These are phyloP conservation scores for Rhabdophis nuchalis DNA, from an alignment of 2,797 vertebrate species.

Conservation along the genomic window DNA sequence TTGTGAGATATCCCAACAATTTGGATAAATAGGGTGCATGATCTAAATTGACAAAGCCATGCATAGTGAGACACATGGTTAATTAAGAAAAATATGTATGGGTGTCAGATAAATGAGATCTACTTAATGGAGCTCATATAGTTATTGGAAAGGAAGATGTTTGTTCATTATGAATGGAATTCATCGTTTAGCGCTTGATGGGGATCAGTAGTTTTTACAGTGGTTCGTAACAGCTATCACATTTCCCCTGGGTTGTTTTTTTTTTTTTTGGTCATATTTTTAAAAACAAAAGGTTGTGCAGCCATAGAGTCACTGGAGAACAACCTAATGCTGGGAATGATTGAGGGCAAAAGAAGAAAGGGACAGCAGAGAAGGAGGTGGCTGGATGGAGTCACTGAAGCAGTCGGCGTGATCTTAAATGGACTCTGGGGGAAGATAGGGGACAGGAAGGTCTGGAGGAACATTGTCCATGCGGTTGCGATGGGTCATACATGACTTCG, in stretches of 20 bases:
- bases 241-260: not conserved
- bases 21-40: not conserved
- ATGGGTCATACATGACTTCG: too few relatives aligned
- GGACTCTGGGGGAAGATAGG: too few relatives aligned
- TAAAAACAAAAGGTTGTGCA: not conserved
- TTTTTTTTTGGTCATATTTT: not conserved
- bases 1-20: not conserved
- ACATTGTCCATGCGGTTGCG: too few relatives aligned
- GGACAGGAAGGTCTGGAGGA: too few relatives aligned
- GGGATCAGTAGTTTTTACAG: not conserved
- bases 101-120: not conserved
- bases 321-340: too few relatives aligned
- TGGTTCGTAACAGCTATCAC: not conserved
- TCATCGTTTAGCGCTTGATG: not conserved
- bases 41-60: not conserved
- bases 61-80: not conserved
- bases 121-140: not conserved
- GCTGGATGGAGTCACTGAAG: too few relatives aligned
- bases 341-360: too few relatives aligned
- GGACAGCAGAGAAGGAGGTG: too few relatives aligned
- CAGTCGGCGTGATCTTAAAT: too few relatives aligned
- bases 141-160: not conserved
- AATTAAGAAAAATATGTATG: not conserved
- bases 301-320: not conserved
- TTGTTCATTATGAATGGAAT: not conserved